Percentiles rank a stretch among this genome's conserved stretches.
Conservation (phyloP, 1,140 invertebrate species). For the Cotesia vestalis region DNA sequence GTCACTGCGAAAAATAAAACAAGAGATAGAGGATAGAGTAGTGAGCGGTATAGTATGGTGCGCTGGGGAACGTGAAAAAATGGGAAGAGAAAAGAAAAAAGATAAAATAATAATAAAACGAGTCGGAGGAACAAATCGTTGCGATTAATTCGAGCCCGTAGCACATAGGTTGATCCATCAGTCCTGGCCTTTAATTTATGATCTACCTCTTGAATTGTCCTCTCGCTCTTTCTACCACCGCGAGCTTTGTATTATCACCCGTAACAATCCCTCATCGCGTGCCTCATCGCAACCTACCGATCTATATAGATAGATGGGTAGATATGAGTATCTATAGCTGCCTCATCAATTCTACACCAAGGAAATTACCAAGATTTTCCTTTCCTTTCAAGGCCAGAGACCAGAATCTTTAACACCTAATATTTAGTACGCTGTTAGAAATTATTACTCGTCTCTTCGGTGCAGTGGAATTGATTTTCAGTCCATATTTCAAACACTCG, state of each 20-base stretch:
- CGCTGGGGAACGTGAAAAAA: constrained; percentile 15
- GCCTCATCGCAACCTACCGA: constrained; percentile 24
- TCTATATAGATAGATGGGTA: constrained; percentile 1
- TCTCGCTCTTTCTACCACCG: constrained; percentile 18
- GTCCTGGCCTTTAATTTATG: constrained; percentile 46
- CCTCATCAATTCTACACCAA: background rate
- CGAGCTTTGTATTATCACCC: constrained; percentile 22
- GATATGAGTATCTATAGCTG: no score
- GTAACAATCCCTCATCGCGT: constrained; percentile 29
- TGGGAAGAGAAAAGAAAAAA: constrained; percentile 3
- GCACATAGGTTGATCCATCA: constrained; percentile 49
- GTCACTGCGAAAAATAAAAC: constrained; percentile 23
- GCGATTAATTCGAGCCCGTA: constrained; percentile 48
- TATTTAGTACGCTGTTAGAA: no score
- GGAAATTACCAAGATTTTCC: constrained; percentile 20
- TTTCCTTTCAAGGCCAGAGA: constrained; percentile 20
- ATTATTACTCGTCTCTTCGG: no score
- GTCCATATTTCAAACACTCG: no score
- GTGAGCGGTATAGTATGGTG: background rate
- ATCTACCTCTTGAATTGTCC: constrained; percentile 27
- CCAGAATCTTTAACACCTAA: background rate
- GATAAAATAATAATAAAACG: constrained; percentile 26
- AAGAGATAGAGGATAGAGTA: background rate
- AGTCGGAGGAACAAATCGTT: constrained; percentile 43
- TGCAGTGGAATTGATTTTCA: no score